Evolutionary conservation across 2,113 vertebrate species (phyloP).

Genomic region (Otolemur garnettii): DNA sequence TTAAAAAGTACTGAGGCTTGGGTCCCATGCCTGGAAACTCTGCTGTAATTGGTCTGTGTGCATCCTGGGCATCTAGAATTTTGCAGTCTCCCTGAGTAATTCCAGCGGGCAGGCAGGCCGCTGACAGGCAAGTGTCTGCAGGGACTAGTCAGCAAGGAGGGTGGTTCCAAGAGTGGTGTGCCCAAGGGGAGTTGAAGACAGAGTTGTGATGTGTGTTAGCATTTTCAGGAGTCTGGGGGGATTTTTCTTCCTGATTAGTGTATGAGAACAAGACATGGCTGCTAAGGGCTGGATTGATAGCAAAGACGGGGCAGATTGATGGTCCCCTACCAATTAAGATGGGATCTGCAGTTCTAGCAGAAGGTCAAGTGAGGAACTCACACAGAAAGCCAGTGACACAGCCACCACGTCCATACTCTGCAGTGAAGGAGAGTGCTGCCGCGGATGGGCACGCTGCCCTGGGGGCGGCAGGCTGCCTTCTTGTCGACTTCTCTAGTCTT

Average conservation of each 20-base stretch:
- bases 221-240: not conserved
- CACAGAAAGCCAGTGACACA: not conserved
- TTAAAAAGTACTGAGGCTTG: not conserved
- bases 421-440: not conserved
- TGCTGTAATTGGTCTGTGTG: not conserved
- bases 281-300: not conserved
- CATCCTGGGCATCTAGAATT: not conserved
- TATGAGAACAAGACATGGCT: not conserved
- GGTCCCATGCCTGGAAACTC: not conserved
- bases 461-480: not conserved
- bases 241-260: not conserved
- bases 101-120: not conserved
- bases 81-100: not conserved
- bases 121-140: not conserved
- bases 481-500: not conserved
- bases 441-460: accelerated
- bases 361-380: not conserved
- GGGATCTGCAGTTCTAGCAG: not conserved
- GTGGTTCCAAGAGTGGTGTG: not conserved
- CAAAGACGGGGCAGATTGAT: not conserved
- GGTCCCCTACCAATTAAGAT: not conserved
- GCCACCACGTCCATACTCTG: not conserved
- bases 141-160: not conserved
- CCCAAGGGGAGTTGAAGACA: not conserved
- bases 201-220: accelerated